These are phyloP conservation scores for Squalus acanthias DNA, from an alignment of 2,797 vertebrate genomes.

Conservation along the genomic window DNA sequence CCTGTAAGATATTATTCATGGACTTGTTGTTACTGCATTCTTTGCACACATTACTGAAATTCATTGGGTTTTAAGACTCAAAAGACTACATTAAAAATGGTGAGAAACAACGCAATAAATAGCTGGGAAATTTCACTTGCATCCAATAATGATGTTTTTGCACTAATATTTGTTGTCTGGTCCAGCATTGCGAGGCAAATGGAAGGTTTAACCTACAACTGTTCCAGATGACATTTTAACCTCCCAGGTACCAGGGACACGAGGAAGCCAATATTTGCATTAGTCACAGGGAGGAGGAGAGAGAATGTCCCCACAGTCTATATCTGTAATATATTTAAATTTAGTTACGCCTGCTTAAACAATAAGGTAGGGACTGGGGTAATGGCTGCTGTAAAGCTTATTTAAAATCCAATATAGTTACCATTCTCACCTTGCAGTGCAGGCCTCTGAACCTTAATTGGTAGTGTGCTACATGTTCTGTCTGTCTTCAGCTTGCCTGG, in stretches of 20 bases:
- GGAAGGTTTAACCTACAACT: not conserved
- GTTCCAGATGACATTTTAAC: not conserved
- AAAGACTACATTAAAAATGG: not conserved
- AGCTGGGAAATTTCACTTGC: not conserved
- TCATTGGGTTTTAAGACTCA: not conserved
- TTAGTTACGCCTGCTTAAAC: not conserved
- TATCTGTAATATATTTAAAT: not conserved
- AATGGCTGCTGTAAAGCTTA: not conserved
- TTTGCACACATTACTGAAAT: not conserved
- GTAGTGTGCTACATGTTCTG: not conserved
- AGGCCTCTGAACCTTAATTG: not conserved
- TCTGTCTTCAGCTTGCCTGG: not conserved
- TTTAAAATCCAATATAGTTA: not conserved
- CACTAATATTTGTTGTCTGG: not conserved
- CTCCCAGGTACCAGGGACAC: not conserved
- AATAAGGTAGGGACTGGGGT: not conserved
- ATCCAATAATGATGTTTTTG: not conserved
- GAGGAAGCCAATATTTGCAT: not conserved
- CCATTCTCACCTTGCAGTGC: not conserved
- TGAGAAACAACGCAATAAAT: not conserved
- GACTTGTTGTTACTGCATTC: not conserved
- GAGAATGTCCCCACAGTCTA: not conserved
- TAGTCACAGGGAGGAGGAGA: not conserved
- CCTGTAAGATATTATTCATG: not conserved
- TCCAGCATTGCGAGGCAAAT: not conserved